Evolutionary conservation across 92 coral and sea anemone genomes (phyloP), one percentile per base, ranked within the genome.

Genomic region (Pocillopora grandis): DNA sequence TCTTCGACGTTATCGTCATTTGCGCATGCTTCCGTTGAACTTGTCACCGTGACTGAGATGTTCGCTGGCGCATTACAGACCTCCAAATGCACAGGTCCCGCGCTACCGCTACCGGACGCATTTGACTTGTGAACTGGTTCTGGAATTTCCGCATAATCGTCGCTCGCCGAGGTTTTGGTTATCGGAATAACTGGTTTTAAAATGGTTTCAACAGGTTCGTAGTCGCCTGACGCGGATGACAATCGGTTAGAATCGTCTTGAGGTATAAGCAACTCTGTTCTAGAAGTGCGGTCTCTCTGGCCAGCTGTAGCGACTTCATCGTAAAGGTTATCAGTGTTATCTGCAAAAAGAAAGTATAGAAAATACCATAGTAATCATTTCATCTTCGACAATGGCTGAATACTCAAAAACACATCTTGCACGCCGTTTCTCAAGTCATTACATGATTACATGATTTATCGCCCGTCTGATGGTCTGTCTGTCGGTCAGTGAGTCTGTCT

Each of bases 191-290:
- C 55, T 17, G 78, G 63, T 16, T 21, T 55, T 18, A 48, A 5
- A 56, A 12, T 12, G 55, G 72, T 60, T 59, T 81, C 77, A 59
- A 81, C 85, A 71, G 61, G 77, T 81, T 81, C 85, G 68, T 81
- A 81, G 20, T 71, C 16, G 77, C 11, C 70, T 35, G 85, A 81
- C 63, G 20, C 85, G 16, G 60, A 16, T 57, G 85, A 81, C 4
- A 71, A 71, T 36, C 85, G 76, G 10, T 81, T 71, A n/a, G 58
- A 8, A 9, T 81, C 85, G 61, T 71, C 85, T 9, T 48, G 72
- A 13, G 82, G 72, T 52, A 21, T 36, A 23, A 75, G 36, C 61
- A 81, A 59, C 15, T 81, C 77, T 68, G n/a, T 37, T n/a, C 70
- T 59, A 36, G 13, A 61, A 4, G 71, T 9, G 1, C 59, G 85